These are phyloP conservation scores for Triplophysa rosa DNA, from an alignment of 2,113 vertebrate genomes.

Conservation along the genomic window DNA sequence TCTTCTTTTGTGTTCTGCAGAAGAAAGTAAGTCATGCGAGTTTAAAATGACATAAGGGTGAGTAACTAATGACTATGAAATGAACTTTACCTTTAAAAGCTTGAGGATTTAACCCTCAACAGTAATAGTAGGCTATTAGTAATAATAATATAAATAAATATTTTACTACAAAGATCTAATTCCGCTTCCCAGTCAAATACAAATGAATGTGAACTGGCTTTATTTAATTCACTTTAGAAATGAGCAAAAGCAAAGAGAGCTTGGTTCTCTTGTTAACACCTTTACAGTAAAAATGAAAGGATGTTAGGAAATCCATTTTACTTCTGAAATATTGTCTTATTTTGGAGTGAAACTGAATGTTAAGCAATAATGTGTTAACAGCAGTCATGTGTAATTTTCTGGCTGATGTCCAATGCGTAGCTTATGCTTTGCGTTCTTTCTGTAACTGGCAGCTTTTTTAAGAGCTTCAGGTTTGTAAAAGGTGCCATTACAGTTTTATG, in stretches of 20 bases:
- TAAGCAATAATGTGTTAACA: not conserved
- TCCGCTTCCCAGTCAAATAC: too few relatives aligned
- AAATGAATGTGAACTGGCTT: not conserved
- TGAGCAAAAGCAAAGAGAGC: too few relatives aligned
- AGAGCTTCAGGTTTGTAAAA: not conserved
- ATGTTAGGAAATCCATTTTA: not conserved
- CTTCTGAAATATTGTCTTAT: not conserved
- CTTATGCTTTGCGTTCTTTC: not conserved
- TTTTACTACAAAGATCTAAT: too few relatives aligned
- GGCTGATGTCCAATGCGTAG: not conserved
- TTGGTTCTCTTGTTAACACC: not conserved
- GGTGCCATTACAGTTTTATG: not conserved
- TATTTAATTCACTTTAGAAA: too few relatives aligned
- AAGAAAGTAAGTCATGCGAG: too few relatives aligned
- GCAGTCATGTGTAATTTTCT: not conserved
- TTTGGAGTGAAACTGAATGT: not conserved
- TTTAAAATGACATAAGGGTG: too few relatives aligned
- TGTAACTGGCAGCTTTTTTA: constrained; percentile 3
- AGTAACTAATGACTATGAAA: too few relatives aligned
- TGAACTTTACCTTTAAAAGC: too few relatives aligned
- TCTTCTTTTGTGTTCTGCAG: too few relatives aligned
- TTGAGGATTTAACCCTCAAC: too few relatives aligned
- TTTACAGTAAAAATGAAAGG: not conserved
- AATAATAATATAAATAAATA: too few relatives aligned
- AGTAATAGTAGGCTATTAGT: too few relatives aligned